Evolutionary conservation across 1,140 invertebrate species (phyloP), one percentile per base, ranked within the genome.

Genomic region (Camponotus pennsylvanicus): DNA sequence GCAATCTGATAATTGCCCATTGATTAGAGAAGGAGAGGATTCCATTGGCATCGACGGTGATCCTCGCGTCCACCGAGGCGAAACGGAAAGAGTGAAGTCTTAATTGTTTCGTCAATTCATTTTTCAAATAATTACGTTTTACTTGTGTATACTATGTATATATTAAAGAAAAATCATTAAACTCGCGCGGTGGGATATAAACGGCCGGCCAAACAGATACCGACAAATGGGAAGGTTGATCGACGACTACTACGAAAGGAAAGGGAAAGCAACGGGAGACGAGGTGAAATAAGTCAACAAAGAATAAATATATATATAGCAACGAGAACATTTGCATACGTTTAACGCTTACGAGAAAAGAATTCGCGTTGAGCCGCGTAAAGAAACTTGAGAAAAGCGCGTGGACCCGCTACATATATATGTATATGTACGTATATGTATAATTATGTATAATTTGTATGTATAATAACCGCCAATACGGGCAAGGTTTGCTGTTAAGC

Each of bases 141-240:
- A 49, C 45, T 4, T 18, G 15, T 52, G 15, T 52, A 9, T 11
- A 15, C 3, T 59, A 55, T 27, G 64, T 32, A 21, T 11, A 52
- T 42, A 32, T 37, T 49, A 49, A 86, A 82, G 18, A 70, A 73
- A 73, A 82, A 59, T 18, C 8, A 15, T 69, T 45, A 59, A 71
- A 73, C 55, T 82, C 79, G 27, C 27, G 27, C 27, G 79, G 79
- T 82, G 67, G 52, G 79, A 73, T 73, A 37, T 7, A 61, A 73
- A 40, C 49, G 52, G 32, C 42, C 63, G 45, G 40, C 11, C 78
- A 42, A 71, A 13, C 34, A 7, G 34, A 59, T 61, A 61, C 55
- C 27, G 21, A n/a, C 13, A 27, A 73, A 82, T 55, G 18, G 27
- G 61, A 71, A 6, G 21, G 42, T 40, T 37, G 52, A 21, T 80